Evolutionary conservation across 1,140 invertebrate genomes (phyloP).

Genomic region (Apis mellifera): DNA sequence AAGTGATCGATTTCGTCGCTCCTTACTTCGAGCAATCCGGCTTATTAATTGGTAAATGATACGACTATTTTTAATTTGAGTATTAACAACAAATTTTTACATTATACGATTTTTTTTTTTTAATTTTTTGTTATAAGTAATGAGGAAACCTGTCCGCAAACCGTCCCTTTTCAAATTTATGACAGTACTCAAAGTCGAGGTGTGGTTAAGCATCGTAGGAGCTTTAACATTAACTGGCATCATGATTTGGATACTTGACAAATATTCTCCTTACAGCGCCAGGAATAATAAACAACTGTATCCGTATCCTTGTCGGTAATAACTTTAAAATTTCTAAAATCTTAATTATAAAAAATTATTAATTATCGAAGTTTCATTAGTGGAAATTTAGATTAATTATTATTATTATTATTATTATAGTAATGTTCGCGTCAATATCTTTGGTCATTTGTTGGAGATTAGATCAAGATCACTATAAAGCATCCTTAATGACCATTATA

Average conservation of each 20-base stretch:
- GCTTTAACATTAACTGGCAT: conserved; percentile 91
- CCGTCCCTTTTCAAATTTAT: conserved; percentile 96
- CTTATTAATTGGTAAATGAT: conserved; percentile 87
- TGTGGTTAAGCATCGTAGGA: conserved; percentile 93
- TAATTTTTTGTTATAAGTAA: conserved; percentile 83
- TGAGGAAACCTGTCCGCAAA: conserved; percentile 90
- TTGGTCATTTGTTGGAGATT: no score
- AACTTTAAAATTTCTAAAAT: neutral
- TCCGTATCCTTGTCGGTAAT: conserved; percentile 90
- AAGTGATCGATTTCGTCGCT: conserved; percentile 95
- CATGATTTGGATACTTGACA: conserved; percentile 94
- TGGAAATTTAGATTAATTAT: neutral
- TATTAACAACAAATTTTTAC: neutral
- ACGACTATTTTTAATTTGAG: no score
- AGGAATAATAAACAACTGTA: conserved; percentile 91
- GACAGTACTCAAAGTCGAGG: conserved; percentile 92
- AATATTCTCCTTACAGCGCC: conserved; percentile 94
- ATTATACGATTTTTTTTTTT: neutral
- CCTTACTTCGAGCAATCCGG: conserved; percentile 95
- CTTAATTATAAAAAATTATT: no score
- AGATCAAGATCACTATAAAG: neutral
- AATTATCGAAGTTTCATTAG: neutral
- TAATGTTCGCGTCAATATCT: no score
- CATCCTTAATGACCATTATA: neutral
- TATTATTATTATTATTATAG: no score